These are phyloP conservation scores for Novumbra hubbsi DNA, from an alignment of 2,797 vertebrate genomes.

Conservation along the genomic window DNA sequence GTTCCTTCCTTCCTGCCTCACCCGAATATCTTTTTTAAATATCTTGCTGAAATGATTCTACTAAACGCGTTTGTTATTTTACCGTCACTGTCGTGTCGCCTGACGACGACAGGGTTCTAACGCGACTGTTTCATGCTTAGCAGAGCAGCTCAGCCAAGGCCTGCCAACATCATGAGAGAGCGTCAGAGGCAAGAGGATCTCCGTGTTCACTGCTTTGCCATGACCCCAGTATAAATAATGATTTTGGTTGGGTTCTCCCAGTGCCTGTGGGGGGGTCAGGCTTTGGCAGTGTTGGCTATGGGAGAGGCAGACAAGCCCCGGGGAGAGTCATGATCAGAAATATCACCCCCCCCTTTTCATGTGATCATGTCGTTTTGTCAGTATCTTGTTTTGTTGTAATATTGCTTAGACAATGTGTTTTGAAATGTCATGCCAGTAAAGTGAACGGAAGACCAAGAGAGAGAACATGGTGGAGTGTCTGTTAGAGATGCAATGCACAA, in stretches of 20 bases:
- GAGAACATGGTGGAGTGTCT: too few relatives aligned
- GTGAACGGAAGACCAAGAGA: too few relatives aligned
- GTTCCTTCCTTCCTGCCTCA: neutral
- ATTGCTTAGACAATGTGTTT: too few relatives aligned
- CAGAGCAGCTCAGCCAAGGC: neutral
- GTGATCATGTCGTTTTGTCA: too few relatives aligned
- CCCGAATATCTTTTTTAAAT: neutral
- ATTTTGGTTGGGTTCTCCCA: neutral
- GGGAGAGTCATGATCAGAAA: neutral
- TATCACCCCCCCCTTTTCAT: too few relatives aligned
- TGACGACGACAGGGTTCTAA: neutral
- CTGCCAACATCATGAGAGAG: neutral
- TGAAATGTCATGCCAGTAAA: too few relatives aligned
- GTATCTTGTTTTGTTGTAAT: too few relatives aligned
- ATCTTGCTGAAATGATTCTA: neutral
- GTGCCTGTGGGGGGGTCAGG: neutral
- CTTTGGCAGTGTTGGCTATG: neutral
- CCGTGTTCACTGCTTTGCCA: neutral
- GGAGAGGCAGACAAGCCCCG: neutral
- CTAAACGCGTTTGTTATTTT: neutral
- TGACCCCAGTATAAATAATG: neutral
- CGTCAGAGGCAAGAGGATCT: neutral
- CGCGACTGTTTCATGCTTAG: neutral
- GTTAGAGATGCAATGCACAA: too few relatives aligned
- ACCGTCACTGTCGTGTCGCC: neutral